Evolutionary conservation across 2,888 invertebrate species (phyloP).

Genomic region (Hydrotaea cyrtoneurina): DNA sequence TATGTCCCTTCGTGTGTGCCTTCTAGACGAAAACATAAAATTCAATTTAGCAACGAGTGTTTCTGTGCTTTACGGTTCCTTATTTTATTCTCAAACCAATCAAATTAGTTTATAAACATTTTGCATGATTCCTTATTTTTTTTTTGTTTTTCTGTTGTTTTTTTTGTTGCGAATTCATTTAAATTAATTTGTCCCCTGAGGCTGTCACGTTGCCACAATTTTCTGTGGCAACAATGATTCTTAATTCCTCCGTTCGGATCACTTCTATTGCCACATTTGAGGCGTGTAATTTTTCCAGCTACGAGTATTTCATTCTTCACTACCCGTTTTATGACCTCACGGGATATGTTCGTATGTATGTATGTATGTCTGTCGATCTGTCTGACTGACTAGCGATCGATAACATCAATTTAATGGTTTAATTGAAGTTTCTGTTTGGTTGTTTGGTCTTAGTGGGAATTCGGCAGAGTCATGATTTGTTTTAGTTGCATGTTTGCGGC

Average conservation of each 20-base stretch:
- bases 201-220: conserved; percentile 69
- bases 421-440: conserved; percentile 64
- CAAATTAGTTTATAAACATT: conserved; percentile 23
- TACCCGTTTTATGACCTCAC: conserved; percentile 8
- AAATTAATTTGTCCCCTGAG: conserved; percentile 57
- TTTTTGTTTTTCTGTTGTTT: not conserved
- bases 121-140: conserved; percentile 5
- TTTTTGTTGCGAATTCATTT: conserved; percentile 7
- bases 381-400: conserved; percentile 7
- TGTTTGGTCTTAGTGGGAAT: not conserved
- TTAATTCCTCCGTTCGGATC: conserved; percentile 41
- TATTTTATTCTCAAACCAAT: conserved; percentile 22
- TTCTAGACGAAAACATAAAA: not conserved
- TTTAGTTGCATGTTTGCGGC: conserved; percentile 54
- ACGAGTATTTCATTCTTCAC: too few relatives aligned
- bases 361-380: too few relatives aligned
- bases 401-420: conserved; percentile 67
- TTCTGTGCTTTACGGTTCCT: not conserved
- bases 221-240: conserved; percentile 26
- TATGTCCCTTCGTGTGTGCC: not conserved
- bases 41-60: not conserved
- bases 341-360: conserved; percentile 2
- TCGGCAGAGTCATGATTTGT: not conserved
- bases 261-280: conserved; percentile 51
- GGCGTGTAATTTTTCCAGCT: conserved; percentile 20